phyloP scores from a whole-genome alignment of 2,113 vertebrate genomes.

The Corythaeola cristata region DNA sequence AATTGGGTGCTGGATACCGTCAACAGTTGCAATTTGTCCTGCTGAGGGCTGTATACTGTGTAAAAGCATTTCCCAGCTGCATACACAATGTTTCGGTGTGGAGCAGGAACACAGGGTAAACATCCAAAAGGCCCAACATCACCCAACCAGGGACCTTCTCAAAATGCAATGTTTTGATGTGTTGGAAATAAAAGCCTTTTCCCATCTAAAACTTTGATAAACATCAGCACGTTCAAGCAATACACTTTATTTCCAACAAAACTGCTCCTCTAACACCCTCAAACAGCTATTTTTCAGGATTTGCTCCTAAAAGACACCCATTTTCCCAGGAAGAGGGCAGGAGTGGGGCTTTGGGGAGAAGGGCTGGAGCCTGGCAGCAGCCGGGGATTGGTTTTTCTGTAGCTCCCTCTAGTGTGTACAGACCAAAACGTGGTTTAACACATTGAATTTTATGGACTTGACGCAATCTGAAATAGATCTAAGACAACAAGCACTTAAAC shows the following conservation, averaged over 20 bases:
- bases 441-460: accelerated
- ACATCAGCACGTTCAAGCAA: neutral
- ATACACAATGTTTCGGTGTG: neutral
- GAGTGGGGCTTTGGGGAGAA: neutral
- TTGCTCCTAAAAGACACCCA: neutral
- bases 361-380: neutral
- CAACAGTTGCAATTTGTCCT: neutral
- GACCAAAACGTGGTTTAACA: neutral
- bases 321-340: neutral
- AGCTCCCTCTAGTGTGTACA: constrained; percentile 57
- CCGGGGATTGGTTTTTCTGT: neutral
- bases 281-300: neutral
- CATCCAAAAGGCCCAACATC: neutral
- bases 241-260: neutral
- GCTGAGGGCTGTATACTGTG: no score
- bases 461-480: neutral
- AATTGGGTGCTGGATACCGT: neutral
- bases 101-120: neutral
- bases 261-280: neutral
- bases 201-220: neutral
- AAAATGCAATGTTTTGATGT: neutral
- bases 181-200: neutral
- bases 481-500: neutral
- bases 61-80: neutral
- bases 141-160: neutral